Evolutionary conservation across 1,140 invertebrate genomes (phyloP), one percentile per base, ranked within the genome.

Genomic region (Chrysoperla carnea): DNA sequence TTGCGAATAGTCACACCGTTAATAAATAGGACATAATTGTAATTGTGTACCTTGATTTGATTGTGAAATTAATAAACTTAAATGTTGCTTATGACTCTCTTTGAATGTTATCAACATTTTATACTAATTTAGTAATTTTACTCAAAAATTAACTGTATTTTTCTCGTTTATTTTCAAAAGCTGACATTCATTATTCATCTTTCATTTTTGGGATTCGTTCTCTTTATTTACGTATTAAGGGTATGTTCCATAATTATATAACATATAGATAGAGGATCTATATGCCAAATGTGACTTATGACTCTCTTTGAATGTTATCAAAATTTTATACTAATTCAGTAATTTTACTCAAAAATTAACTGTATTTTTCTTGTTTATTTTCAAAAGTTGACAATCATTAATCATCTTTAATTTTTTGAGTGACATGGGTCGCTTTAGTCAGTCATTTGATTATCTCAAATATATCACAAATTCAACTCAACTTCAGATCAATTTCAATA

Each of bases 221-320:
- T 64, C 17, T 23, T 23, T 23, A 3, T 3, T 23, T 23, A 23
- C 5, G 5, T 3, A 2, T 23, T 23, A 23, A 23, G 17, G 5
- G 17, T 23, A 23, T 23, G 5, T 23, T n/a, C n/a, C n/a, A n/a
- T n/a, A n/a, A n/a, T n/a, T n/a, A n/a, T n/a, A n/a, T n/a, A n/a
- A n/a, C n/a, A n/a, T n/a, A n/a, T n/a, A n/a, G n/a, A n/a, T n/a
- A n/a, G n/a, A n/a, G n/a, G n/a, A n/a, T n/a, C n/a, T n/a, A n/a
- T n/a, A n/a, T n/a, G n/a, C n/a, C n/a, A 60, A 45, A 46, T 60
- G 58, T 41, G 58, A 45, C 44, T 58, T 58, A 44, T 60, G 58
- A 42, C 55, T 54, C 38, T 36, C 53, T 46, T 52, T 50, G 39
- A 60, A 45, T 42, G 56, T 55, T 35, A 59, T 45, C 33, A 60